Base-by-base conservation (phyloP, 2,888 invertebrate genomes). In the Rhorus exstirpatorius region DNA sequence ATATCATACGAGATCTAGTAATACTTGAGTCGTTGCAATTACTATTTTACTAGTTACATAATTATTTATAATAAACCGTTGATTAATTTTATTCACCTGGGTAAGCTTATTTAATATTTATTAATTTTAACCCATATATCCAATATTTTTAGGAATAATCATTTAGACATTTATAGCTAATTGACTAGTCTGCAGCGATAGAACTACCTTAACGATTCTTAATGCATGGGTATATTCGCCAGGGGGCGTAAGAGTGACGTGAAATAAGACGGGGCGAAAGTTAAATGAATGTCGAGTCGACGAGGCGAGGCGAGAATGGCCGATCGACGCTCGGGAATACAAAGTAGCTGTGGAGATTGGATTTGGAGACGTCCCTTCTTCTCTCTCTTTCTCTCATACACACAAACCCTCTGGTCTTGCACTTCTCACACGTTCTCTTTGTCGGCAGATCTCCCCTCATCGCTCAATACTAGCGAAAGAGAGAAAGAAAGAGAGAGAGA, bases 261-360 rank as follows among this genome's bases (percentile, higher is more conserved):
- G 76, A 80, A 85, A 83, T 84, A 85, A 85, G 83, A 84, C 79
- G 76, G 79, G 79, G 80, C 67, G 83, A 85, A 83, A 83, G 81
- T 85, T 85, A 81, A 85, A 84, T 84, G 84, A 86, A 84, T 84
- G 83, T 81, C 83, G 81, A 83, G 82, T 81, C 77, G 84, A 84
- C 81, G 80, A 80, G 83, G 80, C 79, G 77, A 85, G 84, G 76
- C 67, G 76, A 81, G 79, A 79, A 85, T 84, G 79, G 85, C 81
- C 81, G 79, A 83, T 83, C 84, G 79, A 81, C 83, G 79, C 81
- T 76, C 74, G 68, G 79, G 85, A 84, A 85, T 86, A 85, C 84
- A 86, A 85, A 85, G 81, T 83, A 85, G 84, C 81, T 82, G 71
- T 76, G 81, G 85, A 85, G 85, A 85, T 85, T 85, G 84, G 84